Evolutionary conservation across 2,797 vertebrate genomes (phyloP).

Genomic region (Pseudochromis fuscus): DNA sequence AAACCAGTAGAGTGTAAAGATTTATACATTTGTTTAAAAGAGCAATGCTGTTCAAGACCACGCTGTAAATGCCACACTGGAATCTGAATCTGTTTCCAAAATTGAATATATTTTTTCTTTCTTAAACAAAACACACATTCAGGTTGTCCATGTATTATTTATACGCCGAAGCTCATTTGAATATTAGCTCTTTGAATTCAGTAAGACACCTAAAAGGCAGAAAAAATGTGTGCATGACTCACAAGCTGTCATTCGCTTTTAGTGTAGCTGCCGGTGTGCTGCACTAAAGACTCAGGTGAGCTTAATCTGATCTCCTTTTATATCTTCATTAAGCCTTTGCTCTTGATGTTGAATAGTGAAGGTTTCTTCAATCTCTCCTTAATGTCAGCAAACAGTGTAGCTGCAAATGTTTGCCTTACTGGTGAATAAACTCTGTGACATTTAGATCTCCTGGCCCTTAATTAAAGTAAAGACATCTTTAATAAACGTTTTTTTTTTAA

Average conservation of each 20-base stretch:
- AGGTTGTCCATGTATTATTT: slow-evolving; percentile 31
- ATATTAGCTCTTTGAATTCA: slow-evolving; percentile 38
- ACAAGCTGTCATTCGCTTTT: slow-evolving; percentile 23
- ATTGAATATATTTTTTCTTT: slow-evolving; percentile 16
- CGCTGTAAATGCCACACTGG: slow-evolving; percentile 42
- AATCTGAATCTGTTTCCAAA: slow-evolving; percentile 29
- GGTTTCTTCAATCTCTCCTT: slow-evolving; percentile 14
- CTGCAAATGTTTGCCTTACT: background rate
- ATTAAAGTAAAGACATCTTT: slow-evolving; percentile 8
- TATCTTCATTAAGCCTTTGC: slow-evolving; percentile 46
- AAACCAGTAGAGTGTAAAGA: slow-evolving; percentile 47
- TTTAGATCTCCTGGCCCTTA: background rate
- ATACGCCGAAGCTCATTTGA: slow-evolving; percentile 28
- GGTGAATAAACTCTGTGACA: background rate
- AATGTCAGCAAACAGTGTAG: slow-evolving; percentile 22
- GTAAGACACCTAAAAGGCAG: slow-evolving; percentile 14
- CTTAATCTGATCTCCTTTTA: slow-evolving; percentile 47
- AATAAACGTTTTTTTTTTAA: background rate
- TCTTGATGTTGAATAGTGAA: slow-evolving; percentile 8
- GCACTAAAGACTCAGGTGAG: slow-evolving; percentile 38
- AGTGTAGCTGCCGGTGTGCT: slow-evolving; percentile 9
- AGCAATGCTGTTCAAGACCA: slow-evolving; percentile 22
- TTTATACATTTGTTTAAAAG: slow-evolving; percentile 49
- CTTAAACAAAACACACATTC: slow-evolving; percentile 33
- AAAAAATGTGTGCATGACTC: slow-evolving; percentile 15